Conservation (phyloP, 2,888 invertebrate species). For the Rhingia campestris region DNA sequence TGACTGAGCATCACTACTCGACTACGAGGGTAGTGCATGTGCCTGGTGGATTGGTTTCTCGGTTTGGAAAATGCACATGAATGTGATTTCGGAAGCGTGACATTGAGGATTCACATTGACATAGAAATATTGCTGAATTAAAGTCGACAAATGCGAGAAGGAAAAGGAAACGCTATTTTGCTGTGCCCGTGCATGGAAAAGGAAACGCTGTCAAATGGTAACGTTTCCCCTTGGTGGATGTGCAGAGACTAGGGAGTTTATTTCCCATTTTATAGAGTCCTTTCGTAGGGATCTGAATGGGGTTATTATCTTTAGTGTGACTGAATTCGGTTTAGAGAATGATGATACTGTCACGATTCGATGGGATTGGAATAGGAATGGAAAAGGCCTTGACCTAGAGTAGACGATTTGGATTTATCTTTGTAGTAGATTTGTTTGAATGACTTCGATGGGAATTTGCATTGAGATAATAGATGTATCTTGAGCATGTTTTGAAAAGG, state of each 20-base stretch:
- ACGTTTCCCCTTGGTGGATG: slow-evolving; percentile 27
- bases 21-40: not conserved
- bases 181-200: not conserved
- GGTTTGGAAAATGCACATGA: slow-evolving; percentile 55
- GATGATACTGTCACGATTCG: not conserved
- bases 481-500: too few species aligned
- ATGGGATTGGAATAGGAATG: too few species aligned
- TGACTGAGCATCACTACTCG: slow-evolving; percentile 21
- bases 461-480: too few species aligned
- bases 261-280: not conserved
- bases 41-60: slow-evolving; percentile 15
- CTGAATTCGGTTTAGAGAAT: not conserved
- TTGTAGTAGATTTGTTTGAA: not conserved
- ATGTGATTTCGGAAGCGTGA: slow-evolving; percentile 63
- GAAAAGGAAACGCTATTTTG: slow-evolving; percentile 9
- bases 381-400: not conserved
- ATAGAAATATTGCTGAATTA: slow-evolving; percentile 47
- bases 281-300: not conserved
- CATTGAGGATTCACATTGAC: slow-evolving; percentile 64
- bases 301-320: not conserved
- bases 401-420: not conserved
- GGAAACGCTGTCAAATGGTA: slow-evolving; percentile 39
- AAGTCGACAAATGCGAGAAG: slow-evolving; percentile 34
- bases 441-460: too few species aligned
- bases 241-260: slow-evolving; percentile 1